These are phyloP conservation scores for Discoglossus pictus DNA, from an alignment of 2,797 vertebrate genomes.

Conservation along the genomic window DNA sequence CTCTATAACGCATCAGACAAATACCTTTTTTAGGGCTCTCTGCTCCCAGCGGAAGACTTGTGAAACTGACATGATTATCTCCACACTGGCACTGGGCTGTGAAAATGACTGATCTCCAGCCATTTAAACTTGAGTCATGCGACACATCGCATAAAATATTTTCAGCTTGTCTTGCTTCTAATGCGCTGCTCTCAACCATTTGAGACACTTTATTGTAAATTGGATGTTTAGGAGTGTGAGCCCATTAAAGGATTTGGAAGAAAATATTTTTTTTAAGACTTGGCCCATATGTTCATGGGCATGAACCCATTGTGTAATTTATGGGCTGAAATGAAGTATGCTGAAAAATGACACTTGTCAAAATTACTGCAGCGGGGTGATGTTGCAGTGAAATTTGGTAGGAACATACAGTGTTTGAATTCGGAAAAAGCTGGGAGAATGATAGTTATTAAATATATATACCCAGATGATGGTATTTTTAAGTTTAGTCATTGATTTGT, in stretches of 20 bases:
- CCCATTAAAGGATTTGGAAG: slow-evolving; percentile 42
- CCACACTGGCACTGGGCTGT: slow-evolving; percentile 41
- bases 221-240: slow-evolving; percentile 37
- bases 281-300: slow-evolving; percentile 19
- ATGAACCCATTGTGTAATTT: slow-evolving; percentile 39
- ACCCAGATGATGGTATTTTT: too few species aligned
- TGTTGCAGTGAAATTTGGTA: slow-evolving; percentile 5
- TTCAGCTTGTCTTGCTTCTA: slow-evolving; percentile 38
- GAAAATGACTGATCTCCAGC: slow-evolving; percentile 48
- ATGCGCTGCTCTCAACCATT: slow-evolving; percentile 46
- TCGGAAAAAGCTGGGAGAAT: too few species aligned
- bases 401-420: slow-evolving; percentile 23
- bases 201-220: slow-evolving; percentile 44
- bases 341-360: slow-evolving; percentile 22
- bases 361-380: slow-evolving; percentile 17
- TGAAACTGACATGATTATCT: slow-evolving; percentile 44
- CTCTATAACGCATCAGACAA: neutral
- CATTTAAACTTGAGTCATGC: slow-evolving; percentile 45
- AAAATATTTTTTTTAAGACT: slow-evolving; percentile 41
- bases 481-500: too few species aligned
- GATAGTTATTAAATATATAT: too few species aligned
- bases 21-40: slow-evolving; percentile 7
- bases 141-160: slow-evolving; percentile 46
- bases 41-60: slow-evolving; percentile 33
- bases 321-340: slow-evolving; percentile 35